These are phyloP conservation scores for Bubo blakistoni DNA, from an alignment of 2,113 vertebrate genomes.

Conservation along the genomic window DNA sequence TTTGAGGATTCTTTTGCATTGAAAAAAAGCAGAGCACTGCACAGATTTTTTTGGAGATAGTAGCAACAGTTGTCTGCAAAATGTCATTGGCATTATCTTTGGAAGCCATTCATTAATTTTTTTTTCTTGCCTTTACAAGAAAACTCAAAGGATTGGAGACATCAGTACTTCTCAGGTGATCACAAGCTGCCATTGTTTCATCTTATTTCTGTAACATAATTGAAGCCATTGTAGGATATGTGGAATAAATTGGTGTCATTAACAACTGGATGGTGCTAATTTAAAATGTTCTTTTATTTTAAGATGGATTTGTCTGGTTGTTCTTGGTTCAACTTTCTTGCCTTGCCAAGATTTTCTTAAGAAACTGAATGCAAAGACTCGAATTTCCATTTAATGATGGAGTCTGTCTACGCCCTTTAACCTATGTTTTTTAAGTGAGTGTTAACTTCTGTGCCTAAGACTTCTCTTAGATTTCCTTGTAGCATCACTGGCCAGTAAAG, in stretches of 20 bases:
- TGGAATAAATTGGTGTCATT: not conserved
- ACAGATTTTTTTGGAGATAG: not conserved
- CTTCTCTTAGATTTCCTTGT: not conserved
- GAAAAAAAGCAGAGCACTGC: not conserved
- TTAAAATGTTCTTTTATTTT: not conserved
- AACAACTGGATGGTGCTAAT: not conserved
- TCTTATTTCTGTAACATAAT: not conserved
- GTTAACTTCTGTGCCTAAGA: not conserved
- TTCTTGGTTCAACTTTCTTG: not conserved
- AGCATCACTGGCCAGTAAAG: not conserved
- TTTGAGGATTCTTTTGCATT: not conserved
- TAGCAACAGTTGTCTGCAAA: not conserved
- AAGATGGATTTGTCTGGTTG: not conserved
- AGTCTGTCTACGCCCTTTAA: not conserved
- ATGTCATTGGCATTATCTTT: not conserved
- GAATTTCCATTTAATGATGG: not conserved
- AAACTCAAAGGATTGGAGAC: not conserved
- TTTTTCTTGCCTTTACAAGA: not conserved
- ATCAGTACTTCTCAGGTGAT: not conserved
- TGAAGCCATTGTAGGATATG: not conserved
- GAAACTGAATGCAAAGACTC: not conserved
- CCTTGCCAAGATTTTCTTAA: not conserved
- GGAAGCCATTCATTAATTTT: not conserved
- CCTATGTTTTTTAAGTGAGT: not conserved
- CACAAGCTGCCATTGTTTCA: not conserved